Evolutionary conservation across 2,888 invertebrate species (phyloP).

Genomic region (Loripinus fragilis): DNA sequence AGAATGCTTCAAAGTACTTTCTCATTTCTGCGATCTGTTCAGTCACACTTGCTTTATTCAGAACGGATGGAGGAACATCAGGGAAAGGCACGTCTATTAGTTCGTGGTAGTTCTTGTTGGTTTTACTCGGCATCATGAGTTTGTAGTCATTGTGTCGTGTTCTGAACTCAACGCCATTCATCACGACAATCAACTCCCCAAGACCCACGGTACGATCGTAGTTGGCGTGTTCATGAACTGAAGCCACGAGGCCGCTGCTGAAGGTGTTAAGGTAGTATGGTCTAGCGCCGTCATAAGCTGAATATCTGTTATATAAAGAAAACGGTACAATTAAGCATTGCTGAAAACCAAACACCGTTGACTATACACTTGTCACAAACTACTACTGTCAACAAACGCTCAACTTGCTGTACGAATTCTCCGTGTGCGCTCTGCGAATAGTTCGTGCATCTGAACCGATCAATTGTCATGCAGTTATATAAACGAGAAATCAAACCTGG

Average conservation of each 20-base stretch:
- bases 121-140: conserved; percentile 67
- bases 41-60: conserved; percentile 53
- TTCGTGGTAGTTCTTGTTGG: conserved; percentile 54
- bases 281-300: conserved; percentile 46
- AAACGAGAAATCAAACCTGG: no score
- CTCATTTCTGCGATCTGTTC: conserved; percentile 75
- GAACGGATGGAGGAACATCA: conserved; percentile 70
- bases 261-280: conserved; percentile 60
- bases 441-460: no score
- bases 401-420: no score
- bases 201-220: conserved; percentile 73
- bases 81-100: conserved; percentile 76
- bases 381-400: no score
- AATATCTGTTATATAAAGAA: neutral
- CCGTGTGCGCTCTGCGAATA: no score
- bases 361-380: no score
- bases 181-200: conserved; percentile 71
- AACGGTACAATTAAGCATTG: no score
- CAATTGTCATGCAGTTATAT: no score
- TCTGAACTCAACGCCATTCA: conserved; percentile 78
- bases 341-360: no score
- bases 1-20: conserved; percentile 77
- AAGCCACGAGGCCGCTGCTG: conserved; percentile 44
- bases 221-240: conserved; percentile 77
- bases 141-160: conserved; percentile 80